Conservation (phyloP, 30 jellyfish, hydroid and myxozoan species). For the Cassiopea andromeda region DNA sequence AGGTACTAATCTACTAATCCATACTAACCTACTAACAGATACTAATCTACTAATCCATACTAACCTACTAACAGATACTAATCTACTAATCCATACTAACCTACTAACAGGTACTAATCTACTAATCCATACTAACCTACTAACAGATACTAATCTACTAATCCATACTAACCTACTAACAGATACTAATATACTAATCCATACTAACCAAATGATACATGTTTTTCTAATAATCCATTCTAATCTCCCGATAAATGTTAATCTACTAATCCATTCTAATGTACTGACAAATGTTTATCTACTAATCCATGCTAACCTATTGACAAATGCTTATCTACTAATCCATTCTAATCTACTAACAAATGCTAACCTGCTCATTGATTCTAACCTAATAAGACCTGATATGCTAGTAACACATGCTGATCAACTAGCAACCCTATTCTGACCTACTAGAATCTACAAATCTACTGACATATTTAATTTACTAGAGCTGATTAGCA, state of each 20-base stretch:
- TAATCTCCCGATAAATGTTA: background rate
- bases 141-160: conserved; percentile 5
- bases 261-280: background rate
- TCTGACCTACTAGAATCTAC: background rate
- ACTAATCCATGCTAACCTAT: background rate
- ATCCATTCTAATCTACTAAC: conserved; percentile 16
- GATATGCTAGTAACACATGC: background rate
- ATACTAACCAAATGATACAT: background rate
- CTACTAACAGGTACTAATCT: conserved; percentile 2
- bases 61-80: background rate
- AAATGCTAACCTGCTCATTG: background rate
- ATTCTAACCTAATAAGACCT: background rate
- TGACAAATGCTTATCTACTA: background rate
- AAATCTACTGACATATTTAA: background rate
- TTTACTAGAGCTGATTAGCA: too few relatives aligned
- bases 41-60: background rate
- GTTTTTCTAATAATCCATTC: background rate
- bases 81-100: background rate
- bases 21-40: background rate
- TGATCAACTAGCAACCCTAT: background rate
- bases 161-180: background rate
- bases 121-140: conserved; percentile 3
- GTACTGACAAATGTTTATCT: background rate
- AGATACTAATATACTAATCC: background rate
- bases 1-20: background rate